These are phyloP conservation scores for Verasper variegatus DNA, from an alignment of 2,113 vertebrate genomes.

Conservation along the genomic window DNA sequence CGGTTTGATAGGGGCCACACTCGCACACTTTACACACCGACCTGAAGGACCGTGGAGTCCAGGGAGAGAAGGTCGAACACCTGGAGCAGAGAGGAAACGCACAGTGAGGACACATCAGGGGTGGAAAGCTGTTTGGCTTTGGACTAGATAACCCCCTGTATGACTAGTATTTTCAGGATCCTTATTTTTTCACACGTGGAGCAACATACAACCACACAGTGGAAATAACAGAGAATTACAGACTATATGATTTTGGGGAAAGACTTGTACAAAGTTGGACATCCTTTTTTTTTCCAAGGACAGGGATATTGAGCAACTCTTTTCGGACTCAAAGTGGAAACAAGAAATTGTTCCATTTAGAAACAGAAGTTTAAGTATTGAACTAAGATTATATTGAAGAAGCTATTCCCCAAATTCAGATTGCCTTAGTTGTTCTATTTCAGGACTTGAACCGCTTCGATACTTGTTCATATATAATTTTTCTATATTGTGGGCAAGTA, in stretches of 20 bases:
- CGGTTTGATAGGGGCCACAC: conserved; percentile 50
- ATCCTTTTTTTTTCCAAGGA: conserved; percentile 58
- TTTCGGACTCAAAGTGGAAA: conserved; percentile 63
- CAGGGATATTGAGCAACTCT: conserved; percentile 63
- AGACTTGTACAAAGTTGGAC: conserved; percentile 68
- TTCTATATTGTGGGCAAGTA: conserved; percentile 83
- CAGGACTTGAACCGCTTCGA: conserved; percentile 79
- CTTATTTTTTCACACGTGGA: conserved; percentile 49
- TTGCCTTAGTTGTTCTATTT: conserved; percentile 83
- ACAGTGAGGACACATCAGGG: conserved; percentile 62
- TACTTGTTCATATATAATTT: conserved; percentile 83
- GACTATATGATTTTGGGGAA: conserved; percentile 62
- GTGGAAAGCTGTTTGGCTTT: conserved; percentile 68
- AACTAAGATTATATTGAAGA: conserved; percentile 70
- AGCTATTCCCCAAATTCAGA: conserved; percentile 70
- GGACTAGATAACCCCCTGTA: conserved; percentile 70
- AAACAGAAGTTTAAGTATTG: conserved; percentile 60
- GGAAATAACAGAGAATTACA: conserved; percentile 61
- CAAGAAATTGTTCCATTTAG: conserved; percentile 57
- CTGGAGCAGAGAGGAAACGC: conserved; percentile 41
- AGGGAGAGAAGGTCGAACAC: conserved; percentile 31
- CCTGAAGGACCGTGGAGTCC: conserved; percentile 38
- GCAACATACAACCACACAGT: conserved; percentile 34
- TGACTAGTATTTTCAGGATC: conserved; percentile 61
- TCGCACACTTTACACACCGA: conserved; percentile 45